These are phyloP conservation scores for Otus sunia DNA, from an alignment of 2,113 vertebrate genomes.

Conservation along the genomic window DNA sequence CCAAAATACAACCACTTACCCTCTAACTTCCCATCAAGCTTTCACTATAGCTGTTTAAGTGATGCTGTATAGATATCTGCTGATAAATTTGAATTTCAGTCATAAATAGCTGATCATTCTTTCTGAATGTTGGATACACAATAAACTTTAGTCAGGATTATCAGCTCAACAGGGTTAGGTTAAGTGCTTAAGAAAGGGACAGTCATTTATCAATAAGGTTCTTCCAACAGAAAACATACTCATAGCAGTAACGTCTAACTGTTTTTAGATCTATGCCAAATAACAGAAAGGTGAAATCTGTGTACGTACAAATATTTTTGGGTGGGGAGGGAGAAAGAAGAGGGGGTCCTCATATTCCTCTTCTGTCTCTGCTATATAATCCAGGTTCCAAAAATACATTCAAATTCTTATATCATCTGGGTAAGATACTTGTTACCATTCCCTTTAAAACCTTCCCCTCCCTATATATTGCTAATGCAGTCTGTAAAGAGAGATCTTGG, in stretches of 20 bases:
- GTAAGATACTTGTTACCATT: neutral
- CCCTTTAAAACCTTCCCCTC: neutral
- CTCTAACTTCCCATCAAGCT: neutral
- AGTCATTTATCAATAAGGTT: neutral
- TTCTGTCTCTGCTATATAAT: neutral
- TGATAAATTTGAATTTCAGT: neutral
- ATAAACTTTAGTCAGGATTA: neutral
- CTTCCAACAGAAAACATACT: neutral
- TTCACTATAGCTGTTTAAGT: neutral
- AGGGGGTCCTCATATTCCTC: neutral
- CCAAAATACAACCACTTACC: neutral
- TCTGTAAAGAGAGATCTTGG: neutral
- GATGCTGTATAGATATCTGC: neutral
- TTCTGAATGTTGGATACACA: neutral
- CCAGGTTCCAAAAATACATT: neutral
- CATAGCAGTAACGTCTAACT: neutral
- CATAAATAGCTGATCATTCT: neutral
- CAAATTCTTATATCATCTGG: neutral
- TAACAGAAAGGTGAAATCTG: neutral
- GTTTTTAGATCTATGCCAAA: neutral
- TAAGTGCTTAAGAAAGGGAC: neutral
- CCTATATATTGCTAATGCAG: neutral
- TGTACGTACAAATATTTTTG: neutral
- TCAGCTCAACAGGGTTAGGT: neutral
- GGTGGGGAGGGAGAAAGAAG: neutral